Conservation (phyloP, 1,140 invertebrate genomes). For the Nephila pilipes region DNA sequence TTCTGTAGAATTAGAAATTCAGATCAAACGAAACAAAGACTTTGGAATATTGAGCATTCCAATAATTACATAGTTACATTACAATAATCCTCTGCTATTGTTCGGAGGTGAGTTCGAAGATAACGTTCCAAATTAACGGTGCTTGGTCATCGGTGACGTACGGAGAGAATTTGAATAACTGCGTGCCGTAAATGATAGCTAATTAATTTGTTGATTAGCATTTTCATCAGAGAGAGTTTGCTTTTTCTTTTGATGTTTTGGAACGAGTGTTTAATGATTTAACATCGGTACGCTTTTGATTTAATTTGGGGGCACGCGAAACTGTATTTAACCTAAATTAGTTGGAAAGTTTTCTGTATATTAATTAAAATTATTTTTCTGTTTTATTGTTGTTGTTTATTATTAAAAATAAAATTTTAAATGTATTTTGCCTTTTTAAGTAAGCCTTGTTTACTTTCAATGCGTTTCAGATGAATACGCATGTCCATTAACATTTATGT, state of each 20-base stretch:
- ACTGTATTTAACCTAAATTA: conserved; percentile 2
- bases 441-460: too few species aligned
- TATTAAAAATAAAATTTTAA: too few species aligned
- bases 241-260: neutral
- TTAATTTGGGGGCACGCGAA: neutral
- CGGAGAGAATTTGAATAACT: conserved; percentile 2
- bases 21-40: conserved; percentile 16
- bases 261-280: neutral
- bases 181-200: conserved; percentile 30
- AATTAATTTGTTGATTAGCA: conserved; percentile 39
- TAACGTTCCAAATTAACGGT: conserved; percentile 27
- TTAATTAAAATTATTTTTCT: neutral
- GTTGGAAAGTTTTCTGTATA: neutral
- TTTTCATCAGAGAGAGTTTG: neutral
- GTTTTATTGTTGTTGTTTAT: neutral
- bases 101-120: neutral
- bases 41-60: conserved; percentile 11
- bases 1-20: conserved; percentile 5
- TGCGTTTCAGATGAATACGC: too few species aligned
- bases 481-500: too few species aligned
- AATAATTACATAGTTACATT: conserved; percentile 42
- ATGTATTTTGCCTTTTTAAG: too few species aligned
- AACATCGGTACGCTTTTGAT: conserved; percentile 6
- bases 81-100: conserved; percentile 17
- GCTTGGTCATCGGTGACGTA: neutral